These are phyloP conservation scores for Cydia amplana DNA, from an alignment of 1,140 invertebrate genomes.

Conservation along the genomic window DNA sequence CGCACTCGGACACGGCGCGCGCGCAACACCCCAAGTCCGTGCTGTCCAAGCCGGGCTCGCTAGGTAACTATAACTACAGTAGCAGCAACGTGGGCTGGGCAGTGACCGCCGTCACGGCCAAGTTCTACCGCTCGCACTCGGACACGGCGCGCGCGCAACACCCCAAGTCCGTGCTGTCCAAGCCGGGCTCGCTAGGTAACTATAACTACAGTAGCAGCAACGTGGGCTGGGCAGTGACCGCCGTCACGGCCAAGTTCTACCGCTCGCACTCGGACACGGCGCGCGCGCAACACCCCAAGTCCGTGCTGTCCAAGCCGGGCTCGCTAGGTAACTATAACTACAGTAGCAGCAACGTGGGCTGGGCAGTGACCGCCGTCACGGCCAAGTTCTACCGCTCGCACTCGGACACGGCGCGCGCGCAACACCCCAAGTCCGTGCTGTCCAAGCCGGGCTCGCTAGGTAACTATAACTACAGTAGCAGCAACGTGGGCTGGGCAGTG, in stretches of 20 bases:
- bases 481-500: too few species aligned
- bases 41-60: too few species aligned
- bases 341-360: conserved; percentile 94
- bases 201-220: conserved; percentile 83
- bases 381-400: conserved; percentile 95
- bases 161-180: too few species aligned
- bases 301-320: conserved; percentile 88
- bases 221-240: conserved; percentile 99
- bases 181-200: conserved; percentile 78
- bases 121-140: too few species aligned
- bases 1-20: too few species aligned
- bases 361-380: conserved; percentile 96
- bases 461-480: conserved; percentile 46
- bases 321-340: conserved; percentile 81
- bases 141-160: too few species aligned
- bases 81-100: too few species aligned
- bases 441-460: conserved; percentile 89
- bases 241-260: conserved; percentile 96
- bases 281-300: conserved; percentile 82
- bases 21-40: too few species aligned
- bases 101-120: too few species aligned
- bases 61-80: too few species aligned
- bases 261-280: conserved; percentile 91
- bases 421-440: conserved; percentile 83
- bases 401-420: conserved; percentile 87